Conservation (phyloP, 1,140 invertebrate species). For the Drosophila saltans region DNA sequence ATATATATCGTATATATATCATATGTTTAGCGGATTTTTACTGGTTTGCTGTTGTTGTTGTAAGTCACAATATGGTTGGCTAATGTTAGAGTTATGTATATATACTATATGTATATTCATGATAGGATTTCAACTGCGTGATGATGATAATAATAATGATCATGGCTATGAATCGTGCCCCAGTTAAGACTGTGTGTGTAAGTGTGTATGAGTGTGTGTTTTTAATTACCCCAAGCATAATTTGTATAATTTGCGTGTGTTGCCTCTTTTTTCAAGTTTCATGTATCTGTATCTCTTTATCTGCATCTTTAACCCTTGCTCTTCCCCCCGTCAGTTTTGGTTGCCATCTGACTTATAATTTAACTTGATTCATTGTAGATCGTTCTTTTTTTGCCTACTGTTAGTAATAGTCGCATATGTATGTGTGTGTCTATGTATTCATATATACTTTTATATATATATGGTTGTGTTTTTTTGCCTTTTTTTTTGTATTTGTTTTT, state of each 20-base stretch:
- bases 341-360: conserved; percentile 53
- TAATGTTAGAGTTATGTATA: conserved; percentile 58
- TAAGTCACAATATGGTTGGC: conserved; percentile 80
- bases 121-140: conserved; percentile 8
- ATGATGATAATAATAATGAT: conserved; percentile 8
- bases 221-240: conserved; percentile 39
- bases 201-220: conserved; percentile 19
- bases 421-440: conserved; percentile 5
- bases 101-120: conserved; percentile 41
- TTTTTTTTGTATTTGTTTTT: conserved; percentile 17
- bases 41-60: conserved; percentile 41
- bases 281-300: conserved; percentile 17
- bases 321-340: conserved; percentile 33
- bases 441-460: conserved; percentile 7
- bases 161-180: conserved; percentile 25
- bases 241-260: conserved; percentile 20
- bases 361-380: conserved; percentile 43
- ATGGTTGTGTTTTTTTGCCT: conserved; percentile 18
- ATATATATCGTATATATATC: conserved; percentile 37
- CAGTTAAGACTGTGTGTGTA: conserved; percentile 31
- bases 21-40: conserved; percentile 52
- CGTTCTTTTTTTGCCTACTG: conserved; percentile 6
- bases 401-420: conserved; percentile 21
- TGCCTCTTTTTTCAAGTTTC: background rate
- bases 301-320: conserved; percentile 16